Percentiles rank a stretch among this genome's conserved stretches.
phyloP scores from a whole-genome alignment of 2,888 invertebrate species.

The Lysandra coridon region DNA sequence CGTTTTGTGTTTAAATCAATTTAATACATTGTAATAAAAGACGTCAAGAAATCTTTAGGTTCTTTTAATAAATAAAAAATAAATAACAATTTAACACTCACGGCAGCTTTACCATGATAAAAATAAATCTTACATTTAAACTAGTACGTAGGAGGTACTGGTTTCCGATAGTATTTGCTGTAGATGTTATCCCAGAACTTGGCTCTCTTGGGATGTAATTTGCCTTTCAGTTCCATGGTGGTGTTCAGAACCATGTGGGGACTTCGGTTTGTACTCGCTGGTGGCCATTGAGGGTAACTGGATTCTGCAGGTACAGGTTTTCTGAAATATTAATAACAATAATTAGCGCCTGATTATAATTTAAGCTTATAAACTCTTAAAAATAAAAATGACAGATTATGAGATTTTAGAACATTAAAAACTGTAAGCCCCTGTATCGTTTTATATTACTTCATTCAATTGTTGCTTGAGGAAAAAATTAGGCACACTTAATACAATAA shows the following conservation, averaged over 20 bases:
- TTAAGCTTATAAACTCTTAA: no score
- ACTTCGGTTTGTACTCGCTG: constrained; percentile 12
- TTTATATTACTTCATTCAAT: no score
- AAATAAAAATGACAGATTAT: no score
- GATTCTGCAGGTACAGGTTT: neutral
- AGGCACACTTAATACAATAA: no score
- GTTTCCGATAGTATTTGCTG: constrained; percentile 46
- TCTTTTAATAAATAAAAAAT: neutral
- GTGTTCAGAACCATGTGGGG: constrained; percentile 38
- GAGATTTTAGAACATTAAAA: no score
- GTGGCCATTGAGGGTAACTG: constrained; percentile 1
- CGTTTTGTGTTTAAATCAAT: no score
- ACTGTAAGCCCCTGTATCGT: no score
- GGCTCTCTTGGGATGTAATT: constrained; percentile 42
- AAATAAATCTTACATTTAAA: neutral
- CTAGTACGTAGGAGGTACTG: constrained; percentile 41
- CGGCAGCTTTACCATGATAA: no score
- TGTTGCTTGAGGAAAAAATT: no score
- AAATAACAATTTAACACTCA: neutral
- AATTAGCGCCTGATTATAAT: no score
- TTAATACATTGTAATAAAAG: no score
- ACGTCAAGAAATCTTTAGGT: no score
- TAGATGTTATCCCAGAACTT: constrained; percentile 53
- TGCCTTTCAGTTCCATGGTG: constrained; percentile 43
- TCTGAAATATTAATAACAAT: neutral